phyloP scores from a whole-genome alignment of 2,888 invertebrate species.

The Litoditis marina region DNA sequence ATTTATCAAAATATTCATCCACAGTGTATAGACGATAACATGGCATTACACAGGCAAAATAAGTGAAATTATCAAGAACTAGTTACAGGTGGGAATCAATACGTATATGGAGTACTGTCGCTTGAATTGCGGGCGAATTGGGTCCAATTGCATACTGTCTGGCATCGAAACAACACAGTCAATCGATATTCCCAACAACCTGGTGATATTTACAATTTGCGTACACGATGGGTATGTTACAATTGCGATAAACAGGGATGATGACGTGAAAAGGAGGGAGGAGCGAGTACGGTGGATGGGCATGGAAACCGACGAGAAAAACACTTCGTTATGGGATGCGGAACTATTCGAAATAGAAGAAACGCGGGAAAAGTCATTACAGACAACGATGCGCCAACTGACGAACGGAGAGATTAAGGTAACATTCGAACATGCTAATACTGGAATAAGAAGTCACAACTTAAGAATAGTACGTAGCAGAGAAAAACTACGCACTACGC shows the following conservation, averaged over 20 bases:
- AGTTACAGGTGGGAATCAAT: neutral
- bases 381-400: constrained; percentile 1
- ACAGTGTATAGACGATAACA: no score
- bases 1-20: no score
- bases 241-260: constrained; percentile 21
- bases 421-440: no score
- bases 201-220: constrained; percentile 22
- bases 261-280: constrained; percentile 36
- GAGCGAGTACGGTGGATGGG: constrained; percentile 26
- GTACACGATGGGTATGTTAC: constrained; percentile 23
- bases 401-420: neutral
- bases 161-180: constrained; percentile 11
- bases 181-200: constrained; percentile 9
- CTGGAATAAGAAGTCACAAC: no score
- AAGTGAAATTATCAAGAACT: neutral
- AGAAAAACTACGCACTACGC: no score
- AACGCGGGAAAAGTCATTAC: constrained; percentile 16
- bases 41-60: neutral
- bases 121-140: constrained; percentile 3
- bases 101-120: constrained; percentile 14
- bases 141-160: constrained; percentile 18
- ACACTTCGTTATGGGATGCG: constrained; percentile 23
- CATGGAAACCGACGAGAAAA: constrained; percentile 18
- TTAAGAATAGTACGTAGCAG: no score
- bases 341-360: constrained; percentile 16